Conservation (phyloP, 2,113 vertebrate genomes). For the Spheniscus mendiculus region DNA sequence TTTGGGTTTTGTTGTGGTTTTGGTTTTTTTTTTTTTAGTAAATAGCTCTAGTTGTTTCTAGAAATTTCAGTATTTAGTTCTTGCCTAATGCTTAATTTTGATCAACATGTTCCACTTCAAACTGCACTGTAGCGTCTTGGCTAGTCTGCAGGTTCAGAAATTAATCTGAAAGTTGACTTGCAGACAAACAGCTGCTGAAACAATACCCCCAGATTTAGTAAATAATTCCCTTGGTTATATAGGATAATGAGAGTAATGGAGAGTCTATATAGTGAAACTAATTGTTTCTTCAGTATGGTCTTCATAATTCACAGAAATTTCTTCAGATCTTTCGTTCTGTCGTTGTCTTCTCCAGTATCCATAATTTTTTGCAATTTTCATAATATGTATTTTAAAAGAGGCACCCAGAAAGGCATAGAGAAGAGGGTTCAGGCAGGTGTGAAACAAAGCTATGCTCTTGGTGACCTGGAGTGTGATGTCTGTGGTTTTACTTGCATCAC, state of each 20-base stretch:
- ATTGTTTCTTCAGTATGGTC: conserved; percentile 67
- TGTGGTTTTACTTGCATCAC: conserved; percentile 81
- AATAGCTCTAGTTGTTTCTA: not conserved
- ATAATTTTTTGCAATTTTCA: conserved; percentile 80
- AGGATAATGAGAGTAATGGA: not conserved
- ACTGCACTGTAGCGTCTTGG: not conserved
- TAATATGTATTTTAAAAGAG: conserved; percentile 84
- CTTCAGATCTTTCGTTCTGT: conserved; percentile 57
- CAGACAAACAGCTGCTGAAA: not conserved
- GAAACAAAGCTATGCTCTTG: conserved; percentile 86
- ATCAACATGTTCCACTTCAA: not conserved
- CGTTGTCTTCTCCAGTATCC: conserved; percentile 68
- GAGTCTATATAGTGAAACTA: conserved; percentile 78
- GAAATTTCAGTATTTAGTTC: not conserved
- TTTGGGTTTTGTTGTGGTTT: not conserved
- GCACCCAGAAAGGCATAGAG: conserved; percentile 87
- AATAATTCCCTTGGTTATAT: not conserved
- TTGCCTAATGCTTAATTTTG: not conserved
- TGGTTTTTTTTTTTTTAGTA: not conserved
- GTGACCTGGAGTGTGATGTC: conserved; percentile 85
- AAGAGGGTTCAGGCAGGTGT: conserved; percentile 92
- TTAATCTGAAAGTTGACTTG: not conserved
- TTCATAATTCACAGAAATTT: conserved; percentile 76
- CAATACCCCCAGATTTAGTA: not conserved
- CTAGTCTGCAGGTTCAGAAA: not conserved